Conservation (phyloP, 2,797 vertebrate genomes). For the Pseudocheirus occidentalis region DNA sequence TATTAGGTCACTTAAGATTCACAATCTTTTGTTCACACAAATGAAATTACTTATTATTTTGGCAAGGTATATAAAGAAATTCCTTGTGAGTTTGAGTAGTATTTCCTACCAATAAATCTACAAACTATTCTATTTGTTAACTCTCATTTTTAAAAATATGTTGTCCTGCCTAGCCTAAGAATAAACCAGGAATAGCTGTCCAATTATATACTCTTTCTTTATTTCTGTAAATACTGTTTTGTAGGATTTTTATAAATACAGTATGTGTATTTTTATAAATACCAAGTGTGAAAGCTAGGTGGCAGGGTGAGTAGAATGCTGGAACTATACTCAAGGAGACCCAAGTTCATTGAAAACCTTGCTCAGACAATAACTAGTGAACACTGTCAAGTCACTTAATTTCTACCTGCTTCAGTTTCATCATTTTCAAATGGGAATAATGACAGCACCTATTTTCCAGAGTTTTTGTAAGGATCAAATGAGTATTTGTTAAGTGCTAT, state of each 20-base stretch:
- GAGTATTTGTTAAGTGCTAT: not conserved
- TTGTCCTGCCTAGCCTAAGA: not conserved
- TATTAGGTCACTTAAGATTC: not conserved
- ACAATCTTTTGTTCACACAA: not conserved
- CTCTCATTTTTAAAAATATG: not conserved
- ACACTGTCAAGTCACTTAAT: not conserved
- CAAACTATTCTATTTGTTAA: not conserved
- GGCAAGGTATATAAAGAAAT: not conserved
- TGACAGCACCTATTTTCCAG: too few relatives aligned
- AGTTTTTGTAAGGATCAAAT: not conserved
- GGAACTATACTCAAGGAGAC: not conserved
- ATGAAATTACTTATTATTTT: not conserved
- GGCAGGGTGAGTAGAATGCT: not conserved
- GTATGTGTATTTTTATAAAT: too few relatives aligned
- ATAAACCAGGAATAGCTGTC: not conserved
- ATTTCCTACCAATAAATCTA: not conserved
- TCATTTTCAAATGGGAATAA: too few relatives aligned
- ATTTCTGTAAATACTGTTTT: not conserved
- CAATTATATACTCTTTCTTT: not conserved
- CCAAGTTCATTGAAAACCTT: not conserved
- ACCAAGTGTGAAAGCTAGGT: not conserved
- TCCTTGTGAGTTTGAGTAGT: not conserved
- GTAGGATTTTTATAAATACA: not conserved
- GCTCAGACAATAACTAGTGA: not conserved
- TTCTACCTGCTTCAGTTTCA: too few relatives aligned